phyloP scores from a whole-genome alignment of 2,888 invertebrate species.

The Geotrupes spiniger region DNA sequence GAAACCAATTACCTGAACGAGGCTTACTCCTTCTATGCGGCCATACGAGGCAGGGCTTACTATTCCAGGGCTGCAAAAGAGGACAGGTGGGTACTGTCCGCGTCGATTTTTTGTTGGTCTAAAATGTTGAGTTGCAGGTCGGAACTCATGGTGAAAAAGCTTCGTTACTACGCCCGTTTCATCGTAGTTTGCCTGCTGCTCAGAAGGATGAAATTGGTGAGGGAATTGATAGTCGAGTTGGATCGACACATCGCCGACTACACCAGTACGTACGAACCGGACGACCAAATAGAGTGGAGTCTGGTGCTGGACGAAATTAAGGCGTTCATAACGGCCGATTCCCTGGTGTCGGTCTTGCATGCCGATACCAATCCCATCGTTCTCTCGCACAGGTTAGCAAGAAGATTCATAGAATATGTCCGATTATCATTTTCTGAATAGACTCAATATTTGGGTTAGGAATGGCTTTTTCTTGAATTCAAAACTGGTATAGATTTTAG shows the following conservation, averaged over 20 bases:
- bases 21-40: slow-evolving; percentile 94
- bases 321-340: slow-evolving; percentile 90
- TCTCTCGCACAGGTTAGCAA: slow-evolving; percentile 76
- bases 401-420: no score
- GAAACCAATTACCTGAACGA: slow-evolving; percentile 95
- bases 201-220: slow-evolving; percentile 89
- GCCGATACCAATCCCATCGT: slow-evolving; percentile 83
- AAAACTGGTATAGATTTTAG: no score
- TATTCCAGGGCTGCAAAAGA: slow-evolving; percentile 92
- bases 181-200: slow-evolving; percentile 93
- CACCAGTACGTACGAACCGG: slow-evolving; percentile 93
- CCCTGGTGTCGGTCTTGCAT: slow-evolving; percentile 83
- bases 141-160: slow-evolving; percentile 95
- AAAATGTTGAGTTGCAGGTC: slow-evolving; percentile 58
- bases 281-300: slow-evolving; percentile 95
- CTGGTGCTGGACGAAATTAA: slow-evolving; percentile 92
- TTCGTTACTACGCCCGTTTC: slow-evolving; percentile 92
- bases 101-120: no score
- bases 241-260: slow-evolving; percentile 94
- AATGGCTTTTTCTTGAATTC: no score
- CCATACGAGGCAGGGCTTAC: slow-evolving; percentile 89
- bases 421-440: no score
- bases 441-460: no score
- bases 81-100: slow-evolving; percentile 71
- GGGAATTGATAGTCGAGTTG: slow-evolving; percentile 87